A percentile compares a stretch with the other conserved stretches of the same genome.
These are phyloP conservation scores for Halcyon chelicuti DNA, from an alignment of 2,797 vertebrate genomes.

Conservation along the genomic window DNA sequence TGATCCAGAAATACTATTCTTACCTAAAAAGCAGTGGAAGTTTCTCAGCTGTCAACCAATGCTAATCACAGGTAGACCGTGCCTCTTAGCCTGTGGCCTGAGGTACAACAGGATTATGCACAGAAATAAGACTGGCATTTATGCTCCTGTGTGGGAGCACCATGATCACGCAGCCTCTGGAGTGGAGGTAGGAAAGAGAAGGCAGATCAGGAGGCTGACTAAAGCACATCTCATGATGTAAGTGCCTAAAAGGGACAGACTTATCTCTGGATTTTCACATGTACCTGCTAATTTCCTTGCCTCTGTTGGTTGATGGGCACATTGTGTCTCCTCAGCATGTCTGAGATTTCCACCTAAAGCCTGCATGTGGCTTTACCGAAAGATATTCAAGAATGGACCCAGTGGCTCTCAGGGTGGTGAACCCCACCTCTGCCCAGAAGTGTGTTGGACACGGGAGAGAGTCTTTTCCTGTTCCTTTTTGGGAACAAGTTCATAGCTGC, in stretches of 20 bases:
- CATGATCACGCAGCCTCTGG: not conserved
- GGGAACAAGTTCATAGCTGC: not conserved
- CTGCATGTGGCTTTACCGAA: not conserved
- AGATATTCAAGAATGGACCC: not conserved
- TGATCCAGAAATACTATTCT: not conserved
- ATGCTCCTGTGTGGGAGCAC: not conserved
- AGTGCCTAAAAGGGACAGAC: not conserved
- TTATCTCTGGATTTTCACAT: not conserved
- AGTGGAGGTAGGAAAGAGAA: accelerated
- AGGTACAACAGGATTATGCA: not conserved
- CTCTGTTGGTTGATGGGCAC: not conserved
- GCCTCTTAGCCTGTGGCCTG: not conserved
- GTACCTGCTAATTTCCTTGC: not conserved
- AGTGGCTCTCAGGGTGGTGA: not conserved
- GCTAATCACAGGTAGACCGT: not conserved
- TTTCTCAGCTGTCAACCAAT: not conserved
- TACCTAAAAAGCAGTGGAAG: not conserved
- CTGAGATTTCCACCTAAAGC: not conserved
- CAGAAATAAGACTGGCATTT: not conserved
- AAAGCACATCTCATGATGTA: not conserved
- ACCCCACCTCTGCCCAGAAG: not conserved
- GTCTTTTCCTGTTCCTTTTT: not conserved
- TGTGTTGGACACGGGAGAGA: not conserved
- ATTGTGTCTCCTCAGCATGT: not conserved
- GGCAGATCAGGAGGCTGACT: not conserved